phyloP scores from a whole-genome alignment of 2,113 vertebrate genomes.

The pig (Sus scrofa) region DNA sequence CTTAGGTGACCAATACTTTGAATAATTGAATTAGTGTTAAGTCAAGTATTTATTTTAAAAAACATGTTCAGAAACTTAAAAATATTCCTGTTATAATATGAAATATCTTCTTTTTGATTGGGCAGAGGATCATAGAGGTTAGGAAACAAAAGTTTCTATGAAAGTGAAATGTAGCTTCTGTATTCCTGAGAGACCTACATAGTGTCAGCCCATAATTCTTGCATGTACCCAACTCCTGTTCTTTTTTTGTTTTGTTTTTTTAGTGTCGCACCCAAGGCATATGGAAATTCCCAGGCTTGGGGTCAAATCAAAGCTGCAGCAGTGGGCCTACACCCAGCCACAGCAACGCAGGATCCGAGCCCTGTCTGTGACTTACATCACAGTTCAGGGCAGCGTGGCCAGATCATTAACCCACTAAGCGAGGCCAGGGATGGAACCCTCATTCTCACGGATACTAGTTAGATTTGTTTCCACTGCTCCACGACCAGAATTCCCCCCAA shows the following conservation, averaged over 20 bases:
- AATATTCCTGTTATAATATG: not conserved
- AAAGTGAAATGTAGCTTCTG: not conserved
- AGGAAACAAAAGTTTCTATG: not conserved
- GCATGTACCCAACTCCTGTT: not conserved
- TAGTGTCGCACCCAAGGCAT: too few species aligned
- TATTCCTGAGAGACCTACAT: not conserved
- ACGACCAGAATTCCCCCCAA: not conserved
- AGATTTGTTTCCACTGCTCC: too few species aligned
- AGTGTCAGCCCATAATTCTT: not conserved
- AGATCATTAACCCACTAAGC: too few species aligned
- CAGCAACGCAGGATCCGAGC: too few species aligned
- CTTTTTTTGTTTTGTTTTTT: not conserved
- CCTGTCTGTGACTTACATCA: too few species aligned
- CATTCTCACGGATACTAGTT: too few species aligned
- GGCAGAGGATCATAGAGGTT: not conserved
- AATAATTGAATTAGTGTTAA: conserved; percentile 36
- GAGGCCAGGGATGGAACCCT: too few species aligned
- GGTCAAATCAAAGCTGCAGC: too few species aligned
- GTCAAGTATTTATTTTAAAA: conserved; percentile 59
- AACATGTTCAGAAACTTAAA: not conserved
- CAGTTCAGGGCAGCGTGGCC: too few species aligned
- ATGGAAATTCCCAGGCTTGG: too few species aligned
- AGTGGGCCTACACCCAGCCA: too few species aligned
- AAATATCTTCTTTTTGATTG: conserved; percentile 13
- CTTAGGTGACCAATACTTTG: conserved; percentile 5